phyloP scores from a whole-genome alignment of 2,113 vertebrate genomes.

The Dendrocopos noguchii region DNA sequence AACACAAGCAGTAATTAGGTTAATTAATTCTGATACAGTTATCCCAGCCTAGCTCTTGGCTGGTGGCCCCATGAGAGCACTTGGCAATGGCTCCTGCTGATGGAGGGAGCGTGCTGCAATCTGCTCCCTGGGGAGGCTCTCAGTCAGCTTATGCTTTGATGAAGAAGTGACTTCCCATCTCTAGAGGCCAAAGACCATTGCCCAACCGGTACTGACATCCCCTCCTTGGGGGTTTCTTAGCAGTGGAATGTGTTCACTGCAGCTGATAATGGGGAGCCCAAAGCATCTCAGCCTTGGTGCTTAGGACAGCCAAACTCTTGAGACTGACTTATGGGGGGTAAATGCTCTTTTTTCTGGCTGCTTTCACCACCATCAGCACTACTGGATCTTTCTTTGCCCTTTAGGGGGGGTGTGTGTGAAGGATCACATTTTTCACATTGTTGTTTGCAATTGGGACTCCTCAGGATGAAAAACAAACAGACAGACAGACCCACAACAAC shows the following conservation, averaged over 20 bases:
- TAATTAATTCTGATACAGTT: background rate
- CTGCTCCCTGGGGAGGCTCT: background rate
- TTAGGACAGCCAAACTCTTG: background rate
- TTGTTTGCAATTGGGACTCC: background rate
- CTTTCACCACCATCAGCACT: background rate
- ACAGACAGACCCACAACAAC: background rate
- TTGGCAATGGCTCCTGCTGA: background rate
- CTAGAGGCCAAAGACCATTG: background rate
- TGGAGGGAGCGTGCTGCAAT: rapidly evolving
- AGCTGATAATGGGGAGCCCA: rapidly evolving
- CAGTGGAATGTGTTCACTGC: background rate
- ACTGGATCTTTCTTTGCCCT: background rate
- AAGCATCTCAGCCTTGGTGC: background rate
- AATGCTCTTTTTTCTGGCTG: background rate
- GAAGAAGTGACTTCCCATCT: background rate
- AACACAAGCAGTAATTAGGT: background rate
- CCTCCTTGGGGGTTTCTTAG: background rate
- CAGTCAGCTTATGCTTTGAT: background rate
- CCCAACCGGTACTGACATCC: background rate
- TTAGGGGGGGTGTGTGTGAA: background rate
- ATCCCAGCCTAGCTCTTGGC: background rate
- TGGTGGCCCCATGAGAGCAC: background rate
- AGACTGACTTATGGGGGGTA: background rate
- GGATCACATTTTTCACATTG: background rate
- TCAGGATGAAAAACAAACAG: background rate